Conservation (phyloP, 1,140 invertebrate species). For the Hyles vespertilio region DNA sequence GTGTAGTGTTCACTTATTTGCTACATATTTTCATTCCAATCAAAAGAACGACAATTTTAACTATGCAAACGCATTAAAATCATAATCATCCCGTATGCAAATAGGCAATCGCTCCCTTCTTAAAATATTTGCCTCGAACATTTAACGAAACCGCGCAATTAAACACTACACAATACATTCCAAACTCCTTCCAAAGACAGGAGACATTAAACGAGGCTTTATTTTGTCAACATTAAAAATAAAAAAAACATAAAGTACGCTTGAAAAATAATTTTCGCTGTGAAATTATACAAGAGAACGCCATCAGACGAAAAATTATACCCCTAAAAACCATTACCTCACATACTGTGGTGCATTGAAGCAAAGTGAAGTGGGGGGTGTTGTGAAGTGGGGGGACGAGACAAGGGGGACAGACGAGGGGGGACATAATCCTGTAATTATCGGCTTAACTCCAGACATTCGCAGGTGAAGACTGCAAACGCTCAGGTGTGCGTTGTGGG, state of each 20-base stretch:
- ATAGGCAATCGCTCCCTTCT: too few relatives aligned
- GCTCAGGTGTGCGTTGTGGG: slow-evolving; percentile 39
- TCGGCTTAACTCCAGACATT: slow-evolving; percentile 67
- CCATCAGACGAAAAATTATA: slow-evolving; percentile 68
- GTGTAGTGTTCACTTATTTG: too few relatives aligned
- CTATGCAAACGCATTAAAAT: too few relatives aligned
- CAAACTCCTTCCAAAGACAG: slow-evolving; percentile 1
- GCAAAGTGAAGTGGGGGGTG: slow-evolving; percentile 46
- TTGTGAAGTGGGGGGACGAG: slow-evolving; percentile 33
- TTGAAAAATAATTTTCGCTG: slow-evolving; percentile 48
- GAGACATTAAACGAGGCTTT: too few relatives aligned
- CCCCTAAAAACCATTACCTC: slow-evolving; percentile 65
- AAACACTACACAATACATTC: slow-evolving; percentile 4
- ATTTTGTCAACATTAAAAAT: neutral
- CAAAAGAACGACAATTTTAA: too few relatives aligned
- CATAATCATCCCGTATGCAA: too few relatives aligned
- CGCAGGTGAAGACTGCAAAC: slow-evolving; percentile 52
- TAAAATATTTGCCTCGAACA: too few relatives aligned
- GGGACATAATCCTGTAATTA: slow-evolving; percentile 66
- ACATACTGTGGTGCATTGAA: slow-evolving; percentile 63
- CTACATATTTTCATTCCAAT: too few relatives aligned
- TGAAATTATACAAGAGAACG: slow-evolving; percentile 59
- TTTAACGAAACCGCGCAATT: too few relatives aligned
- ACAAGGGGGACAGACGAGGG: slow-evolving; percentile 41
- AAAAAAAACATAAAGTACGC: slow-evolving; percentile 12